Base-by-base conservation (phyloP, 2,797 vertebrate genomes). In the Cheirogaleus major region DNA sequence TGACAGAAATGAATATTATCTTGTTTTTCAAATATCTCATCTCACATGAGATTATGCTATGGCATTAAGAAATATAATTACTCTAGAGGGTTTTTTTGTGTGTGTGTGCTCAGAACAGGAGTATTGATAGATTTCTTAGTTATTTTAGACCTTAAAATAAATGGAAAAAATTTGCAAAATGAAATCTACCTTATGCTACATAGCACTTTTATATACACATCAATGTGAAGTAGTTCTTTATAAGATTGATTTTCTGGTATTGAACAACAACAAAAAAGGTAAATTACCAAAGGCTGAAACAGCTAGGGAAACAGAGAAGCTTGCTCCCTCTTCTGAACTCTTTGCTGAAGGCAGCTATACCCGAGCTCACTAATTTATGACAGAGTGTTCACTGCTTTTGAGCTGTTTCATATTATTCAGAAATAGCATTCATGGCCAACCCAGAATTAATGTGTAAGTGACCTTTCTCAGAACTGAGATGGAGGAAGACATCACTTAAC, bases 401-500 rank as follows among this genome's bases (percentile, higher is more conserved):
- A 79, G 69, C 38, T 52, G 6, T 78, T 65, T 86, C 15, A 9
- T 48, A 55, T 86, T 70, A 76, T 91, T 90, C 35, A 61, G 75
- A 79, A 95, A 82, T 18, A 32, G 55, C 65, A 45, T 65, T 89
- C 48, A 23, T 70, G 65, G 30, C 27, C 38, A 78, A 22, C 17
- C 15, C 63, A 86, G 86, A 82, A 63, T 91, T 76, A 93, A 82
- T 76, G 82, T 59, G 23, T 89, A 83, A 70, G 43, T 80, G 82
- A 78, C 61, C 55, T 95, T 95, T 94, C 80, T 84, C 82, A 94
- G 72, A 92, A 84, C n/a, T 52, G 30, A 32, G 61, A 15, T 45
- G 25, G 63, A 82, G 59, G 73, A 43, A 89, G 88, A n/a, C 1
- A 1, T 69, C 61, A 55, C 57, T 79, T 72, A 50, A 35, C 73